Base-by-base conservation (phyloP, 2,888 invertebrate species). In the Crepidodera aurea region DNA sequence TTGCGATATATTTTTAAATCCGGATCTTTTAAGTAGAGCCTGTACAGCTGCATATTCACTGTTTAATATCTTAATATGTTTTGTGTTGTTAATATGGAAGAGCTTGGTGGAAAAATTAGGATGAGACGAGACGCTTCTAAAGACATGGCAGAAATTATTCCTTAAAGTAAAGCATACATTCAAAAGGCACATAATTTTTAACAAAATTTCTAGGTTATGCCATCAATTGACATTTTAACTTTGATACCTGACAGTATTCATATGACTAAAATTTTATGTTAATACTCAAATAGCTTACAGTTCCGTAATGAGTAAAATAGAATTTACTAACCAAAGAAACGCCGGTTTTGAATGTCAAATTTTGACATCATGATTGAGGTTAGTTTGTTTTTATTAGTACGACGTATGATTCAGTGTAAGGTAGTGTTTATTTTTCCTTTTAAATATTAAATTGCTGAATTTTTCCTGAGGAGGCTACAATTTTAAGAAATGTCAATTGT, bases 11-110 rank as follows among this genome's bases (percentile, higher is more conserved):
- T 77, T 72, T 1, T 82, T 79, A 18, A 85, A 73, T 60, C 84
- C 83, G 4, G 87, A 87, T 57, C 87, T 80, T 40, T 78, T 79
- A 16, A 87, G 69, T 59, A 88, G 69, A 0, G 82, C 76, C 73
- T 83, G 83, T n/a, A 85, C 83, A 39, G 87, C 86, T 71, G 82
- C 82, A 68, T 84, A 87, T 78, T 89, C 88, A 53, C 78, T 82
- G 71, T 83, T 68, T 37, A 76, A 61, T n/a, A 51, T 56, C 63
- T 67, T 73, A 18, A 66, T n/a, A 34, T 62, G 40, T 64, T 70
- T 40, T 39, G 62, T 69, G 42, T 13, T 32, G 12, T 32, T 16
- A 53, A 64, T 59, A 57, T 32, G 22, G 34, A 19, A 37, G 19
- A 22, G 22, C 22, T 44, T 44, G 3, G 44, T 22, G n/a, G 27